A percentile compares a stretch with the other conserved stretches of the same genome.
Conservation (phyloP, 2,797 vertebrate genomes). For the Sebastes jordani region DNA sequence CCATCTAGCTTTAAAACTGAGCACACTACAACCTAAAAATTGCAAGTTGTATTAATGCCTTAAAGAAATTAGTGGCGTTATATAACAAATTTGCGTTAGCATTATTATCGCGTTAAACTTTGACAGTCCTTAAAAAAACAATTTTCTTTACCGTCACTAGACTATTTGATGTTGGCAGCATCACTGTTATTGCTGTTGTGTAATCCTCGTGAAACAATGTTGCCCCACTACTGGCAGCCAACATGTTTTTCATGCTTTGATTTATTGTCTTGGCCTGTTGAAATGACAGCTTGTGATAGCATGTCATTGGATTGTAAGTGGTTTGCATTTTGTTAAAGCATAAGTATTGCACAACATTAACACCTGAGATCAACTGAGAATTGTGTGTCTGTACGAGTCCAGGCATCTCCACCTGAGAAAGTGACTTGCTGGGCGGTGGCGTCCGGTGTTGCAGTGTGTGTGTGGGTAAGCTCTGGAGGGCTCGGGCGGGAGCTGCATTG, state of each 20-base stretch:
- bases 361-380: neutral
- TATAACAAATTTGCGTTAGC: too few relatives aligned
- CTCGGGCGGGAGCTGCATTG: neutral
- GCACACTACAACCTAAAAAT: too few relatives aligned
- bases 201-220: neutral
- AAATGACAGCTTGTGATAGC: neutral
- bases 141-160: neutral
- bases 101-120: too few relatives aligned
- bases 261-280: neutral
- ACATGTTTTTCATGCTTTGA: neutral
- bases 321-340: neutral
- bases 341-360: neutral
- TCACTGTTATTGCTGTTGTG: neutral
- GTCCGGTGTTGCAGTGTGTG: neutral
- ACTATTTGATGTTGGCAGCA: neutral
- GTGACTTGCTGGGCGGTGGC: neutral
- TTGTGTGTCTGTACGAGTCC: neutral
- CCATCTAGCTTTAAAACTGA: too few relatives aligned
- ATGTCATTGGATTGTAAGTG: neutral
- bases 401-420: constrained; percentile 4
- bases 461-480: neutral
- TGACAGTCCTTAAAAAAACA: neutral
- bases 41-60: too few relatives aligned
- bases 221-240: neutral
- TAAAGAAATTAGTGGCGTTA: too few relatives aligned